phyloP scores from a whole-genome alignment of 1,140 invertebrate genomes.

The Drosophila aff. region DNA sequence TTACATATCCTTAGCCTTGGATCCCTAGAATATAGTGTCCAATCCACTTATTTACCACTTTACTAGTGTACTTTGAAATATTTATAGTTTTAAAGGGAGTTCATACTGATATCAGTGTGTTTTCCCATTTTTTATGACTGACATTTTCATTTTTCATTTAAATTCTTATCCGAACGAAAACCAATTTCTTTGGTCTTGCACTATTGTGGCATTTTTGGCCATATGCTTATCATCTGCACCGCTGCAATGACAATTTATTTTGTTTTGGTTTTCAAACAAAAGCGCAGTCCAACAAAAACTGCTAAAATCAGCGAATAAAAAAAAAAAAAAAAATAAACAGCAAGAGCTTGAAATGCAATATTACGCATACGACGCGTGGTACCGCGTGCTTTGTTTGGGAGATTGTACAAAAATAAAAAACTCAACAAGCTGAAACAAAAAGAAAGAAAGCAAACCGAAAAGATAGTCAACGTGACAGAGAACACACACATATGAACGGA shows the following conservation, averaged over 20 bases:
- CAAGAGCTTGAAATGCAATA: slow-evolving; percentile 68
- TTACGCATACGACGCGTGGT: slow-evolving; percentile 77
- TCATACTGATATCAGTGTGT: background rate
- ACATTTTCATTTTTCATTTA: slow-evolving; percentile 26
- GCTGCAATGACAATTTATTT: slow-evolving; percentile 70
- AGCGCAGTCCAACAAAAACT: slow-evolving; percentile 41
- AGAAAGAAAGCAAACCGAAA: slow-evolving; percentile 33
- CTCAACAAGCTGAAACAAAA: slow-evolving; percentile 42
- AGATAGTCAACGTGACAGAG: slow-evolving; percentile 75
- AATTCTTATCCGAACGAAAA: slow-evolving; percentile 26
- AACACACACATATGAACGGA: slow-evolving; percentile 43
- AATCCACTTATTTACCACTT: background rate
- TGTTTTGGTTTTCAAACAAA: slow-evolving; percentile 63
- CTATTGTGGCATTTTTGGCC: slow-evolving; percentile 34
- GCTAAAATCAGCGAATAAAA: slow-evolving; percentile 37
- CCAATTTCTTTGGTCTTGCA: slow-evolving; percentile 33
- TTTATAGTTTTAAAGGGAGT: too few species aligned
- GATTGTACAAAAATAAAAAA: slow-evolving; percentile 45
- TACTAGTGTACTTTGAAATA: background rate
- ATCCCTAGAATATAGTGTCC: background rate
- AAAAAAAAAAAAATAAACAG: slow-evolving; percentile 24
- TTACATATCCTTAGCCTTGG: background rate
- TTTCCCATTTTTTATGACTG: slow-evolving; percentile 2
- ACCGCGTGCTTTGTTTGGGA: slow-evolving; percentile 46
- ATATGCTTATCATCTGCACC: slow-evolving; percentile 62